A percentile compares a stretch with the other conserved stretches of the same genome.
These are phyloP conservation scores for Drosophila nr. perissopoda DNA, from an alignment of 2,888 invertebrate species.

Conservation along the genomic window DNA sequence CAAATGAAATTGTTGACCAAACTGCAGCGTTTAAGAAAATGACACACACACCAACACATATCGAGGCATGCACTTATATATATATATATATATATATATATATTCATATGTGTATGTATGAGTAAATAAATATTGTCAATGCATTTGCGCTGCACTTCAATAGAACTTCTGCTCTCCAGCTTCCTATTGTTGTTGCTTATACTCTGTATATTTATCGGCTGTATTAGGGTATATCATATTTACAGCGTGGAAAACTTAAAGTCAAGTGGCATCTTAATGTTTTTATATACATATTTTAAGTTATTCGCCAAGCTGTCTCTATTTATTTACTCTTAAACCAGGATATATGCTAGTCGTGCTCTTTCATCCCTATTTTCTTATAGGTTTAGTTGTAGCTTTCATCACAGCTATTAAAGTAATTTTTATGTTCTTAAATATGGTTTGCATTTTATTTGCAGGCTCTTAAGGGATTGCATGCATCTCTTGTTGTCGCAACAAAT, in stretches of 20 bases:
- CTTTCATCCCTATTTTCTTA: background rate
- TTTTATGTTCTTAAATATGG: slow-evolving; percentile 62
- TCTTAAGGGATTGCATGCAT: slow-evolving; percentile 55
- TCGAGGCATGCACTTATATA: background rate
- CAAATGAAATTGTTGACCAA: slow-evolving; percentile 73
- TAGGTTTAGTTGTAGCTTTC: slow-evolving; percentile 7
- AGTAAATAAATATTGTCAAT: slow-evolving; percentile 52
- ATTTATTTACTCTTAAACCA: background rate
- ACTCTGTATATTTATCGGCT: background rate
- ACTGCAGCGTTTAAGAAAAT: slow-evolving; percentile 72
- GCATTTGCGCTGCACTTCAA: slow-evolving; percentile 51
- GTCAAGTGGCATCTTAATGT: background rate
- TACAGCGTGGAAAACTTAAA: background rate
- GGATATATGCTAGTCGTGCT: slow-evolving; percentile 1
- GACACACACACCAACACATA: slow-evolving; percentile 1
- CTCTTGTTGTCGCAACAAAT: slow-evolving; percentile 47
- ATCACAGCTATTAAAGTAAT: slow-evolving; percentile 62
- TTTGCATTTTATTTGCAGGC: slow-evolving; percentile 57
- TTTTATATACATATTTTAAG: background rate
- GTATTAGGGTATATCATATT: background rate
- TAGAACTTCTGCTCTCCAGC: slow-evolving; percentile 35
- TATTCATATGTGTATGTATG: background rate
- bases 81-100: background rate
- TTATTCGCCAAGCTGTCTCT: background rate
- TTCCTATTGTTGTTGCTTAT: slow-evolving; percentile 23